Evolutionary conservation across 2,888 invertebrate genomes (phyloP).

Genomic region (Drosophila robusta): DNA sequence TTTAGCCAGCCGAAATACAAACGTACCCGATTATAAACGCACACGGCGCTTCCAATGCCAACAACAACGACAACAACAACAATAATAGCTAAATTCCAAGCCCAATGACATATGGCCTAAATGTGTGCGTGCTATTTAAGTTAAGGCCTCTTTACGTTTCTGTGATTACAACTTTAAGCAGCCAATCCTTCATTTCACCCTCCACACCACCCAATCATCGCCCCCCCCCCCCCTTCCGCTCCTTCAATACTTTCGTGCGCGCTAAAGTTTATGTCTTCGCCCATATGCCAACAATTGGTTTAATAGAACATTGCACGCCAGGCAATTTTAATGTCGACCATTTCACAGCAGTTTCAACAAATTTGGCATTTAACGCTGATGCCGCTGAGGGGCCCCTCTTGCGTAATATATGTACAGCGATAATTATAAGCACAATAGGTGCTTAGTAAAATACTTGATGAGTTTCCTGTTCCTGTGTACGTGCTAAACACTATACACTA

Average conservation of each 20-base stretch:
- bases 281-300: slow-evolving; percentile 34
- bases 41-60: neutral
- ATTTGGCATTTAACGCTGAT: neutral
- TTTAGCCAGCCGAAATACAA: slow-evolving; percentile 44
- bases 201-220: no score
- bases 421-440: neutral
- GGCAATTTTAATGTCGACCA: slow-evolving; percentile 14
- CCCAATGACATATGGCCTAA: slow-evolving; percentile 58
- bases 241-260: neutral
- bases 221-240: neutral
- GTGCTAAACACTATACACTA: no score
- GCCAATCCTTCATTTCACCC: slow-evolving; percentile 16
- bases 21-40: slow-evolving; percentile 34
- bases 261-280: slow-evolving; percentile 13
- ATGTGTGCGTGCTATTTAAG: slow-evolving; percentile 44
- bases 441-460: neutral
- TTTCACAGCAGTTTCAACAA: slow-evolving; percentile 9
- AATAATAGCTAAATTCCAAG: slow-evolving; percentile 24
- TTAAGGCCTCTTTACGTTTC: slow-evolving; percentile 29
- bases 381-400: neutral
- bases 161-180: slow-evolving; percentile 48
- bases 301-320: slow-evolving; percentile 15
- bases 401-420: neutral
- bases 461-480: neutral
- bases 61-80: slow-evolving; percentile 1